Conservation (phyloP, 2,888 invertebrate genomes). For the Dasypolia templi region DNA sequence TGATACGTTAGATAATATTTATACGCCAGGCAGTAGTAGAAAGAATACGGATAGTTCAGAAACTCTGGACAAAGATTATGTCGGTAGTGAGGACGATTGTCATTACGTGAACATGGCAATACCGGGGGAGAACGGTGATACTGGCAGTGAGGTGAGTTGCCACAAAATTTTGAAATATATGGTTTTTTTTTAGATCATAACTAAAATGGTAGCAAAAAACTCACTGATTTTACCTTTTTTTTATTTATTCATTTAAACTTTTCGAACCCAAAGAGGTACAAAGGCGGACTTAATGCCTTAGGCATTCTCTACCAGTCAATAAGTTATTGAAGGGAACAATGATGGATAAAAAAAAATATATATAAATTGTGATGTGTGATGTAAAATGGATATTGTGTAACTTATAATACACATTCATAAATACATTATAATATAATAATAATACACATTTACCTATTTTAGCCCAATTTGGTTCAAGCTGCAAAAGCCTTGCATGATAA, state of each 20-base stretch:
- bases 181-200: slow-evolving; percentile 25
- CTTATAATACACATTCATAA: no score
- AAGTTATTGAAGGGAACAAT: no score
- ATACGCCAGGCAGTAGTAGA: slow-evolving; percentile 83
- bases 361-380: no score
- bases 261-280: no score
- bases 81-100: slow-evolving; percentile 83
- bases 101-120: slow-evolving; percentile 78
- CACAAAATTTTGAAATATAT: slow-evolving; percentile 7
- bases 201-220: background rate
- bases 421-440: no score
- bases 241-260: no score
- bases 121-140: slow-evolving; percentile 74
- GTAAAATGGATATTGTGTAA: no score
- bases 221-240: background rate
- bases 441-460: slow-evolving; percentile 19
- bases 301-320: no score
- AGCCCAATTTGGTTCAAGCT: slow-evolving; percentile 66
- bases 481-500: slow-evolving; percentile 79
- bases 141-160: slow-evolving; percentile 78
- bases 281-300: no score
- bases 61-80: slow-evolving; percentile 84
- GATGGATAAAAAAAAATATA: no score
- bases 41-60: slow-evolving; percentile 87
- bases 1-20: slow-evolving; percentile 83